Conservation (phyloP, 2,113 vertebrate species). For the Ceyx margarethae region DNA sequence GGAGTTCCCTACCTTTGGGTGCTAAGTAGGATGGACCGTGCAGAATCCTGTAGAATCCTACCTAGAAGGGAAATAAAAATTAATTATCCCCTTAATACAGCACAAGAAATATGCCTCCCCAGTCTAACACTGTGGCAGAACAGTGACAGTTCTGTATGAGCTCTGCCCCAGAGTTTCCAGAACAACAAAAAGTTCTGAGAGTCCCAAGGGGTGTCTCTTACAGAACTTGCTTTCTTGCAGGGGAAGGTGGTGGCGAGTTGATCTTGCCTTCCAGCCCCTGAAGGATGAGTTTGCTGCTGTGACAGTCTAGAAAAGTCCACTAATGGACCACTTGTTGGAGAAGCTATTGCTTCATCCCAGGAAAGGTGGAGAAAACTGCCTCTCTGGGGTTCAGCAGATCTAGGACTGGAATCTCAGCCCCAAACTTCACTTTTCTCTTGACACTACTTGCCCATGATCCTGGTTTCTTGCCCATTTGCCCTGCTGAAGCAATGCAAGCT, state of each 20-base stretch:
- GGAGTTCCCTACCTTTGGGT: neutral
- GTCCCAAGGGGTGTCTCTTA: neutral
- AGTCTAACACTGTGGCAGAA: neutral
- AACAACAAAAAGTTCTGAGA: neutral
- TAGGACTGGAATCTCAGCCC: neutral
- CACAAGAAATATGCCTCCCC: neutral
- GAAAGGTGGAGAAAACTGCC: neutral
- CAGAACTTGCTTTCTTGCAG: neutral
- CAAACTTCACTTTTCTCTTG: neutral
- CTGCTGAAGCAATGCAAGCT: neutral
- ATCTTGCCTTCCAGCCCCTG: neutral
- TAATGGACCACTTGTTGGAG: neutral
- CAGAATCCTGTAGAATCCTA: neutral
- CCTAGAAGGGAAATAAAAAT: neutral
- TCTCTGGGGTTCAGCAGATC: neutral
- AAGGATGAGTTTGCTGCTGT: neutral
- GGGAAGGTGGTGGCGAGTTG: neutral
- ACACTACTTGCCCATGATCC: neutral
- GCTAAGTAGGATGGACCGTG: rapidly evolving
- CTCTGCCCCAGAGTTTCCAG: neutral
- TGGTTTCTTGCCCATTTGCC: neutral
- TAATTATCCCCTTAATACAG: neutral
- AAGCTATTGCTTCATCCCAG: neutral
- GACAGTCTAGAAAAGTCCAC: neutral
- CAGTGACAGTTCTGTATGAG: neutral